Evolutionary conservation across 2,113 vertebrate genomes (phyloP).

Genomic region (Apus apus): DNA sequence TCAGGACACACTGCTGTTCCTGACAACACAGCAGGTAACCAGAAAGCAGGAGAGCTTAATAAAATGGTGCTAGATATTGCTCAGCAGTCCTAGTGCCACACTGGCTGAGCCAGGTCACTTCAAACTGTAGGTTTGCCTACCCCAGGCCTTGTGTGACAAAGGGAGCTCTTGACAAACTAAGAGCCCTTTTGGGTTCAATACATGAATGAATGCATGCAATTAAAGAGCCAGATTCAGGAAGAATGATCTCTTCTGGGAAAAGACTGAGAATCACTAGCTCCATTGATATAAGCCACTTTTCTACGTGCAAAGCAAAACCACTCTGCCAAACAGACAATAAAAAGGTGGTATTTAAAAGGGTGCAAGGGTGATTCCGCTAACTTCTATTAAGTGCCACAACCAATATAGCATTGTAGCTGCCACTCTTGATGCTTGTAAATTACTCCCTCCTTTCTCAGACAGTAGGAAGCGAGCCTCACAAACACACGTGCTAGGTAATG

Average conservation of each 20-base stretch:
- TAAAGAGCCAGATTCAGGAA: background rate
- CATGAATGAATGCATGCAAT: background rate
- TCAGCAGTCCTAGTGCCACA: background rate
- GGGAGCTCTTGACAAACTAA: background rate
- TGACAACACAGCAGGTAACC: background rate
- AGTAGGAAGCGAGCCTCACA: background rate
- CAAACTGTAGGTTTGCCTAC: background rate
- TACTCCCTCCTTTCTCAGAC: background rate
- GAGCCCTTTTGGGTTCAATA: background rate
- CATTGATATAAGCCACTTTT: background rate
- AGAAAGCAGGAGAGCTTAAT: background rate
- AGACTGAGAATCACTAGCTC: background rate
- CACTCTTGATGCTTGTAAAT: background rate
- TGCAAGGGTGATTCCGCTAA: background rate
- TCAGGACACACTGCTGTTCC: background rate
- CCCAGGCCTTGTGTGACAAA: background rate
- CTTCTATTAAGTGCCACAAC: background rate
- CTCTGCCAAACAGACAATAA: background rate
- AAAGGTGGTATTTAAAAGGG: background rate
- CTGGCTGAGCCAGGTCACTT: background rate
- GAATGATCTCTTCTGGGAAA: background rate
- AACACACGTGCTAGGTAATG: background rate
- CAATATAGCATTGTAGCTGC: background rate
- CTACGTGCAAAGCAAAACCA: background rate
- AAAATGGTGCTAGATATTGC: background rate